Evolutionary conservation across 2,113 vertebrate genomes (phyloP), one percentile per base, ranked within the genome.

Genomic region (Boulengeromyrus knoepffleri): DNA sequence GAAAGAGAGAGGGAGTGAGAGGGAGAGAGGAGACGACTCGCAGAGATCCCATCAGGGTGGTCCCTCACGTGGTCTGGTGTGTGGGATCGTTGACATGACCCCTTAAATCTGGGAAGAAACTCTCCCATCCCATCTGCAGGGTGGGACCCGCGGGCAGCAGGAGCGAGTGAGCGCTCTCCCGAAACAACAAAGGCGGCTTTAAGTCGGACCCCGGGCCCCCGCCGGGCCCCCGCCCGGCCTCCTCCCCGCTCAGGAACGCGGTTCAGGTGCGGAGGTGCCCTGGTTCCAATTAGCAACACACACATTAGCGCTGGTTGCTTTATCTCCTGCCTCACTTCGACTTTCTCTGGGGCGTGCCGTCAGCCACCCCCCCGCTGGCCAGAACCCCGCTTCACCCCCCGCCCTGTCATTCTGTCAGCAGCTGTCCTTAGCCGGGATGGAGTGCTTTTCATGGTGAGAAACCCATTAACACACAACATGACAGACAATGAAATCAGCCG

Each of bases 11-110:
- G 24, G 1, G 70, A 74, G 12, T 0, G 24, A 89, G 50, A 46
- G 27, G 7, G 86, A 50, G 56, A 85, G 45, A 46, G 36, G 39
- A 88, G 27, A 88, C 24, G 10, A 88, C 19, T 58, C 24, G 46
- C 88, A 47, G 66, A 90, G 77, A 89, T 80, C 89, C 93, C 42
- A 90, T 90, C 90, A 90, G 94, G 94, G 94, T 95, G 94, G 94
- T 95, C 94, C 90, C 83, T 77, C 17, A 39, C 89, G 66, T 91
- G 52, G 88, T 80, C 24, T 45, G 87, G 89, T 91, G 90, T 91
- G 91, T 90, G 93, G 92, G 92, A 91, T 93, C 92, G 90, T 94
- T 92, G 93, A 91, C 92, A 90, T 92, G 92, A 92, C 92, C 90
- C 89, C 88, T 39, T 19, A 52, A 88, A 89, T 90, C 50, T n/a